Percentiles rank a stretch among this genome's conserved stretches.
These are phyloP conservation scores for Dysidea cf. avara DNA, from an alignment of 37 sponge, comb jelly and placozoan genomes.

Conservation along the genomic window DNA sequence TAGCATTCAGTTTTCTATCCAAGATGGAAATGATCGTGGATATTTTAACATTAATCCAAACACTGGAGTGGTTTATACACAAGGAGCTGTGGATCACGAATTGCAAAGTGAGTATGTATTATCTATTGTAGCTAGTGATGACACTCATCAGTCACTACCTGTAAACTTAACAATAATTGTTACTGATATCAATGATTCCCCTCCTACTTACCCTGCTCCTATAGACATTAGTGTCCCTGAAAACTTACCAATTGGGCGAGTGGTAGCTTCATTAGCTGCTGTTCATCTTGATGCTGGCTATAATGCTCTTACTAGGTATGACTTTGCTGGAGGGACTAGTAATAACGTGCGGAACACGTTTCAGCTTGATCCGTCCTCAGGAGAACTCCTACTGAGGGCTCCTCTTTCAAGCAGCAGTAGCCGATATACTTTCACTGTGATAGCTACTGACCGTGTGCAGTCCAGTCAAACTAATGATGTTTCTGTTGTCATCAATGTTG, in stretches of 20 bases:
- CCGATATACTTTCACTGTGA: conserved; percentile 30
- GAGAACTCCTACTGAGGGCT: conserved; percentile 17
- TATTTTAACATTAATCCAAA: conserved; percentile 47
- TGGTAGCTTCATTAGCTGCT: conserved; percentile 32
- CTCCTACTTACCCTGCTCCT: conserved; percentile 10
- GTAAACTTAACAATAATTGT: conserved; percentile 35
- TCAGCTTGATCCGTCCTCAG: conserved; percentile 40
- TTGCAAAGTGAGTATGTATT: conserved; percentile 15
- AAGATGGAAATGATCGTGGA: conserved; percentile 24
- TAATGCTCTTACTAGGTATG: conserved; percentile 39
- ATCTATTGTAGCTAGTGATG: conserved; percentile 33
- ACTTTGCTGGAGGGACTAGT: not conserved
- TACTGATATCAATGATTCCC: conserved; percentile 50
- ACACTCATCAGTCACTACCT: conserved; percentile 14
- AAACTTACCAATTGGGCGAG: conserved; percentile 36
- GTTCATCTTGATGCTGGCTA: conserved; percentile 44
- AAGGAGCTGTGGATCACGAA: conserved; percentile 20
- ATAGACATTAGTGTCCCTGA: conserved; percentile 16
- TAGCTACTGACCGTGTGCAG: conserved; percentile 28
- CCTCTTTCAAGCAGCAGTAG: not conserved
- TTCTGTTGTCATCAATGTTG: conserved; percentile 21
- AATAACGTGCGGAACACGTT: not conserved
- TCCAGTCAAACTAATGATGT: not conserved
- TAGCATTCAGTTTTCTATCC: conserved; percentile 23
- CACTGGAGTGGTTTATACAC: conserved; percentile 44